A percentile compares a stretch with the other conserved stretches of the same genome.
These are phyloP conservation scores for Xanthia icteritia DNA, from an alignment of 2,888 invertebrate genomes.

Conservation along the genomic window DNA sequence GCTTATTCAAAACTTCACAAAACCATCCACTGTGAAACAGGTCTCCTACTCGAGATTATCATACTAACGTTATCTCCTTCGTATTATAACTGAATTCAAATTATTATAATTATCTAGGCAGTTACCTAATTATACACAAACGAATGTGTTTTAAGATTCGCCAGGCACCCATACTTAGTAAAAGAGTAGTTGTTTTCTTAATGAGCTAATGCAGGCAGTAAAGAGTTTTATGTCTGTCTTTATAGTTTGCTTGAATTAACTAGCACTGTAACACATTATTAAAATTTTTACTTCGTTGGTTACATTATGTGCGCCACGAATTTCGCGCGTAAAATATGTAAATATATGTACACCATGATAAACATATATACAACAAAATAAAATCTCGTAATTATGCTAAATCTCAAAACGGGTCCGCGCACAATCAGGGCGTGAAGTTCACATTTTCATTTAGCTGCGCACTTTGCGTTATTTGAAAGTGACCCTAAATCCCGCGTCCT, in stretches of 20 bases:
- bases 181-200: slow-evolving; percentile 74
- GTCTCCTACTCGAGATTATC: slow-evolving; percentile 64
- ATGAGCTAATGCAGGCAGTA: slow-evolving; percentile 77
- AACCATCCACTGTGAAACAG: slow-evolving; percentile 69
- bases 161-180: slow-evolving; percentile 67
- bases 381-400: slow-evolving; percentile 84
- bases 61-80: slow-evolving; percentile 66
- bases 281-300: slow-evolving; percentile 78
- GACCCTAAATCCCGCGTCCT: slow-evolving; percentile 83
- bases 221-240: slow-evolving; percentile 81
- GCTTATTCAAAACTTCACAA: slow-evolving; percentile 45
- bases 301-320: slow-evolving; percentile 74
- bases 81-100: slow-evolving; percentile 73
- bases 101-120: slow-evolving; percentile 70
- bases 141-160: slow-evolving; percentile 66
- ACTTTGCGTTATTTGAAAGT: slow-evolving; percentile 81
- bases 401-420: slow-evolving; percentile 82
- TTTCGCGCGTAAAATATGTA: slow-evolving; percentile 79
- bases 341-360: slow-evolving; percentile 78
- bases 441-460: slow-evolving; percentile 81
- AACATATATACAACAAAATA: slow-evolving; percentile 80
- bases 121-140: slow-evolving; percentile 71
- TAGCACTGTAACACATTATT: slow-evolving; percentile 80
- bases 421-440: slow-evolving; percentile 82
- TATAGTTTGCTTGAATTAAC: slow-evolving; percentile 81